Evolutionary conservation across 2,797 vertebrate genomes (phyloP).

Genomic region (Lophotriccus pileatus): DNA sequence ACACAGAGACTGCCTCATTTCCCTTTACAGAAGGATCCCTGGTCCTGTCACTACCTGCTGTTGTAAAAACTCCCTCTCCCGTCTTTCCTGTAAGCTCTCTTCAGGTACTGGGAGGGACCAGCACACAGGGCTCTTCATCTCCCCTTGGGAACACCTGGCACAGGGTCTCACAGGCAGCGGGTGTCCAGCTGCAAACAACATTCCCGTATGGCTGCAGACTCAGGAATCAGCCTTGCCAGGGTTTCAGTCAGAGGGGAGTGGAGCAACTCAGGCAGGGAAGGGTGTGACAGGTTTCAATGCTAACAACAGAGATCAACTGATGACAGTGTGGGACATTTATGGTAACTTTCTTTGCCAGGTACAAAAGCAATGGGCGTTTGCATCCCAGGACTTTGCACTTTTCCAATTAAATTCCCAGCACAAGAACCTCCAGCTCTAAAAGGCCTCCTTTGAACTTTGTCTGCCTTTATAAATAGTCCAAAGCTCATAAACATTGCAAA

Average conservation of each 20-base stretch:
- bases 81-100: not conserved
- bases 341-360: accelerated
- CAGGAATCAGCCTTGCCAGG: accelerated
- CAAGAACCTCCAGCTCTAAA: not conserved
- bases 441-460: not conserved
- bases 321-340: not conserved
- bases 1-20: not conserved
- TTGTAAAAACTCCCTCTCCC: not conserved
- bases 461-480: not conserved
- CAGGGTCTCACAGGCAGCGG: not conserved
- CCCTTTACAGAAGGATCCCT: not conserved
- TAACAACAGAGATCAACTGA: not conserved
- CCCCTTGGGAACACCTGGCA: accelerated
- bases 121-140: not conserved
- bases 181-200: not conserved
- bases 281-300: not conserved
- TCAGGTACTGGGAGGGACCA: not conserved
- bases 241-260: not conserved
- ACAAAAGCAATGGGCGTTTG: accelerated
- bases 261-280: not conserved
- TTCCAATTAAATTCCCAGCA: not conserved
- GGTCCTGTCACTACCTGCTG: not conserved
- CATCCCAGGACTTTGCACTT: not conserved
- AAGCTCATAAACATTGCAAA: not conserved
- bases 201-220: accelerated